Base-by-base conservation (phyloP, 2,888 invertebrate genomes). In the Acleris holmiana region DNA sequence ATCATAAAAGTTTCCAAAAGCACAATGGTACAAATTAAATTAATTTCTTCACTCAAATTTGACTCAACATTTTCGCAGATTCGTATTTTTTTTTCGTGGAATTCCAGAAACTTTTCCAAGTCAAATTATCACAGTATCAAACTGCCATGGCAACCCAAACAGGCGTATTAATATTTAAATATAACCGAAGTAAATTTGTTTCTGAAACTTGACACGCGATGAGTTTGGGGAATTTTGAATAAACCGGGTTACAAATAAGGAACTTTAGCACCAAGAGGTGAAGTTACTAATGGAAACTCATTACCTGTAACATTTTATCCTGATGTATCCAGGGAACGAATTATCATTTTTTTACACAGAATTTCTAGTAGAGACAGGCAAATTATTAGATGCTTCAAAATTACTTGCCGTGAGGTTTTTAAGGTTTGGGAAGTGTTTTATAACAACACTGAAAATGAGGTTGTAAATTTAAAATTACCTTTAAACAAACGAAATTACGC, bases 71-170 rank as follows among this genome's bases (percentile, higher is more conserved):
- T n/a, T 23, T 50, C n/a, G 25, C 23, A 7, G 23, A 15, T 18
- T 51, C 29, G 18, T 6, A 25, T 60, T 51, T 57, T 60, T 60
- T 59, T 57, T 60, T 60, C 44, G 44, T 60, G 51, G 29, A 51
- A 60, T 51, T 13, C 29, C 51, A 21, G 5, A 49, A 59, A 59
- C 40, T 59, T 59, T 29, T 17, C 15, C 23, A 50, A 59, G 18
- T 59, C 50, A 19, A 59, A 40, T 59, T 59, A 59, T 50, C 18
- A 41, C 40, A 23, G 18, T 25, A 50, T 50, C 23, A 59, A 44
- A 46, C 29, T 18, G 47, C 1, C 17, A 44, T 44, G 59, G 41
- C 50, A 25, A n/a, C 47, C 7, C 18, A 47, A 18, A 47, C 18
- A 47, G 17, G 47, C 18, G 17, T 18, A 21, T 2, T 4, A 46